phyloP scores from a whole-genome alignment of 2,888 invertebrate species.

The Cataglyphis rosenhaueri region DNA sequence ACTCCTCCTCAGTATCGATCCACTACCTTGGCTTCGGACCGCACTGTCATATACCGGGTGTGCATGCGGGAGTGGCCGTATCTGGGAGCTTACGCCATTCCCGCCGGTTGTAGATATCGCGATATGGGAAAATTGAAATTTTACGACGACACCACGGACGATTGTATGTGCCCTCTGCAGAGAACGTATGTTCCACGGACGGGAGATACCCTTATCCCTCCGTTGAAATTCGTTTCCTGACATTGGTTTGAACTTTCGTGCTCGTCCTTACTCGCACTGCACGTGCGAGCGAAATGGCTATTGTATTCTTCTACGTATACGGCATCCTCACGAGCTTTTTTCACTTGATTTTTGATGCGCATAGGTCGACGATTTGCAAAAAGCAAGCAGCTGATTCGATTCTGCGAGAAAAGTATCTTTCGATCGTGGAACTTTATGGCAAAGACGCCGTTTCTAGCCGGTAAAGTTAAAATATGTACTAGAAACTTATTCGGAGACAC shows the following conservation, averaged over 20 bases:
- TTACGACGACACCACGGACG: slow-evolving; percentile 71
- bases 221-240: slow-evolving; percentile 56
- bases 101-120: slow-evolving; percentile 57
- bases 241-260: slow-evolving; percentile 54
- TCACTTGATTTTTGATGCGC: slow-evolving; percentile 53
- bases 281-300: slow-evolving; percentile 54
- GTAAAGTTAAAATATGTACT: neutral
- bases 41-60: slow-evolving; percentile 65
- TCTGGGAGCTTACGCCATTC: slow-evolving; percentile 51
- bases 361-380: slow-evolving; percentile 22
- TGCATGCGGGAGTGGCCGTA: slow-evolving; percentile 53
- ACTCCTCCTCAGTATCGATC: slow-evolving; percentile 69
- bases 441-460: neutral
- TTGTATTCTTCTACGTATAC: slow-evolving; percentile 21
- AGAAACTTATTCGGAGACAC: neutral
- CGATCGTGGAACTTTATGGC: slow-evolving; percentile 2
- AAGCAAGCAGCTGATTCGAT: slow-evolving; percentile 10
- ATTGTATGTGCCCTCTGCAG: slow-evolving; percentile 58
- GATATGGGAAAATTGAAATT: slow-evolving; percentile 77
- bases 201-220: slow-evolving; percentile 35
- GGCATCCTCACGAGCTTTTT: slow-evolving; percentile 13
- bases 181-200: slow-evolving; percentile 45
- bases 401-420: neutral
- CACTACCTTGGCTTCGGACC: slow-evolving; percentile 48
- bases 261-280: slow-evolving; percentile 49